Conservation (phyloP, 2,797 vertebrate species). For the Gymnodraco acuticeps region DNA sequence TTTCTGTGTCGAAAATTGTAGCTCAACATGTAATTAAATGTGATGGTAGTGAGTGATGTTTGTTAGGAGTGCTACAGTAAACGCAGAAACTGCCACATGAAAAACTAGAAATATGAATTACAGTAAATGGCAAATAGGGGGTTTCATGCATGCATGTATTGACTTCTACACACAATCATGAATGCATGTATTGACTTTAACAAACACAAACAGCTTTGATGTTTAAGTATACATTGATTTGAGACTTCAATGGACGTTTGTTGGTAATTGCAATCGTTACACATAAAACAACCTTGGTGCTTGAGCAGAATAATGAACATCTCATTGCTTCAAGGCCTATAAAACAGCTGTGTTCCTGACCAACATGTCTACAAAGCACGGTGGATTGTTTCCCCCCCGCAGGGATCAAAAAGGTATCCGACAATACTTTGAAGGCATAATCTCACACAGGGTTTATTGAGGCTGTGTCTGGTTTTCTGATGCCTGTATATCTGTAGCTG, state of each 20-base stretch:
- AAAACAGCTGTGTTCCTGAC: conserved; percentile 5
- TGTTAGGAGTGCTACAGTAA: neutral
- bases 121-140: no score
- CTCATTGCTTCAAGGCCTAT: conserved; percentile 7
- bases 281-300: neutral
- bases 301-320: conserved; percentile 27
- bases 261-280: no score
- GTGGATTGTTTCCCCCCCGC: neutral
- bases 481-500: conserved; percentile 22
- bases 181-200: neutral
- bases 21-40: no score
- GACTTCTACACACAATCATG: neutral
- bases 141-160: neutral
- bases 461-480: conserved; percentile 33
- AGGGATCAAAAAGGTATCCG: conserved; percentile 41
- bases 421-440: conserved; percentile 31
- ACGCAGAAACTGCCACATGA: neutral
- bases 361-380: neutral
- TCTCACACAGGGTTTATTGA: neutral
- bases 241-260: no score
- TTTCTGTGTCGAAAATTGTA: neutral
- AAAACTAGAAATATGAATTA: neutral
- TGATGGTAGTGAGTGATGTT: no score
- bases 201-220: neutral
- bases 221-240: no score